Conservation (phyloP, 2,888 invertebrate species). For the Limnephilus marmoratus region DNA sequence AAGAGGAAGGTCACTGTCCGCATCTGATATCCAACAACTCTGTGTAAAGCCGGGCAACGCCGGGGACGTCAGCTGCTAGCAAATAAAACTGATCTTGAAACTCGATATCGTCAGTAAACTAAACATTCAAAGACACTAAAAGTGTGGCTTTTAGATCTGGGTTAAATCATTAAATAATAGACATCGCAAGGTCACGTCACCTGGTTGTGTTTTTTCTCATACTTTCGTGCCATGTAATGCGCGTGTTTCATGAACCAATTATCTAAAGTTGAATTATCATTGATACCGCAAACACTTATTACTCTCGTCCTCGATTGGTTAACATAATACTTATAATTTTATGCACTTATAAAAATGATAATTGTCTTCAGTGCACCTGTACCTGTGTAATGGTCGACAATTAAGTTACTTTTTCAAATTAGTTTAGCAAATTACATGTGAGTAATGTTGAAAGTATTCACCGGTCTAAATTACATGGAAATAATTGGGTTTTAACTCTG, state of each 20-base stretch:
- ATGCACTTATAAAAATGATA: conserved; percentile 46
- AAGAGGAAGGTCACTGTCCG: too few relatives aligned
- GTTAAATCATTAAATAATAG: not conserved
- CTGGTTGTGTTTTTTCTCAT: not conserved
- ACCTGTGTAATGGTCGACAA: not conserved
- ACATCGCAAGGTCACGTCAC: not conserved
- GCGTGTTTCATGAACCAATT: not conserved
- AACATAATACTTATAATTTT: conserved; percentile 35
- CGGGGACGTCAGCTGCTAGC: too few relatives aligned
- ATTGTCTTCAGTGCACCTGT: conserved; percentile 15
- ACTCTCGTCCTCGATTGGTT: conserved; percentile 34
- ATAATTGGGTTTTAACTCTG: not conserved
- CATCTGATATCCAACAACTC: too few relatives aligned
- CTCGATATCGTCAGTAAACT: not conserved
- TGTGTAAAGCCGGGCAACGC: too few relatives aligned
- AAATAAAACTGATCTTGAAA: not conserved
- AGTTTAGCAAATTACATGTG: not conserved
- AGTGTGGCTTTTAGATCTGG: not conserved
- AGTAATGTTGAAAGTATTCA: conserved; percentile 2
- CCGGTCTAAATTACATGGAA: conserved; percentile 5
- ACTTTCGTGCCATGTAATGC: not conserved
- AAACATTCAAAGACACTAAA: not conserved
- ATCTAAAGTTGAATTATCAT: not conserved
- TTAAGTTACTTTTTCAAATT: not conserved
- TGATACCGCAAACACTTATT: conserved; percentile 22